phyloP scores from a whole-genome alignment of 2,113 vertebrate species.

The Hemichromis elongatus region DNA sequence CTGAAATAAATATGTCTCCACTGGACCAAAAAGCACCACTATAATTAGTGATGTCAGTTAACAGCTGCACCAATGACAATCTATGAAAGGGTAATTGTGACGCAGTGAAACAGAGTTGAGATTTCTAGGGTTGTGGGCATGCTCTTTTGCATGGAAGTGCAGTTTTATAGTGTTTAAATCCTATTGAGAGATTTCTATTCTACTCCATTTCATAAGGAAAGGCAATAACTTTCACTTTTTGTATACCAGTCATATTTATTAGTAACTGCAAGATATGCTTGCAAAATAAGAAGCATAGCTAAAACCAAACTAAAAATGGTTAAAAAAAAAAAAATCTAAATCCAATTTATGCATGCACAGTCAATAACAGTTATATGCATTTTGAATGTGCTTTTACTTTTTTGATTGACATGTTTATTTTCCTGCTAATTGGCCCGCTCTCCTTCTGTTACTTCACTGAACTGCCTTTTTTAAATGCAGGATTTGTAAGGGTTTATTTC shows the following conservation, averaged over 20 bases:
- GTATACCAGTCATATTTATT: not conserved
- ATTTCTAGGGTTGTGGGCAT: not conserved
- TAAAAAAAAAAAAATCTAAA: not conserved
- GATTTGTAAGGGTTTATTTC: not conserved
- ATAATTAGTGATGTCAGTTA: not conserved
- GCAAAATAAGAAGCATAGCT: not conserved
- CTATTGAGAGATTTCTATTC: not conserved
- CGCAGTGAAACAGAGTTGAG: not conserved
- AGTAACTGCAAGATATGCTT: not conserved
- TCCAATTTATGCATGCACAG: not conserved
- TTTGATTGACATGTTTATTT: not conserved
- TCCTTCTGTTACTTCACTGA: not conserved
- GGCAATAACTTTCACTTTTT: not conserved
- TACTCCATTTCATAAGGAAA: not conserved
- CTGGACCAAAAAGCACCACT: not conserved
- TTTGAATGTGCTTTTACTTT: not conserved
- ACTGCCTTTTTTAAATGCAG: not conserved
- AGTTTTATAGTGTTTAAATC: not conserved
- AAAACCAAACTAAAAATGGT: not conserved
- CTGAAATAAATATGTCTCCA: not conserved
- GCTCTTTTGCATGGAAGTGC: not conserved
- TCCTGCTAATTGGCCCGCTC: not conserved
- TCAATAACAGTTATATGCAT: not conserved
- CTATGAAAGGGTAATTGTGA: not conserved
- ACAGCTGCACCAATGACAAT: not conserved